Conservation (phyloP, 1,140 invertebrate genomes). For the Lerema accius region DNA sequence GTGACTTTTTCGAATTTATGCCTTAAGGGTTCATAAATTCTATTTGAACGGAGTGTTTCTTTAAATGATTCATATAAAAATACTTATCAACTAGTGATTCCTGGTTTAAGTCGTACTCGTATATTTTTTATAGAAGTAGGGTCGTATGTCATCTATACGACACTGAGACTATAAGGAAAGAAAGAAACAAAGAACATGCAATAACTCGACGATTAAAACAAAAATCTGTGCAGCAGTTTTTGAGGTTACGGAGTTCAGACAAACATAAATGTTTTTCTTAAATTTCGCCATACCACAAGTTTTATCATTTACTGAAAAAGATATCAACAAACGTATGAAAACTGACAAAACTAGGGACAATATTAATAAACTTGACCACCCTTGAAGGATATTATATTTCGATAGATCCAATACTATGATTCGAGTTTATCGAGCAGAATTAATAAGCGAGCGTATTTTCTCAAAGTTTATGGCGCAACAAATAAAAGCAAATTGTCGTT, state of each 20-base stretch:
- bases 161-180: no score
- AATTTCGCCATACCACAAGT: no score
- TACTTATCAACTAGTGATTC: no score
- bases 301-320: no score
- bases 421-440: constrained; percentile 73
- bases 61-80: neutral
- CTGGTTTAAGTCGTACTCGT: no score
- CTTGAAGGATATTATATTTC: constrained; percentile 40
- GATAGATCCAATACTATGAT: constrained; percentile 49
- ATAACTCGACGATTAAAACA: no score
- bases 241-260: no score
- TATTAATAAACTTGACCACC: constrained; percentile 31
- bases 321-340: neutral
- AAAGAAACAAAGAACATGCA: no score
- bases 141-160: no score
- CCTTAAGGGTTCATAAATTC: constrained; percentile 10
- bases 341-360: constrained; percentile 12
- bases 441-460: constrained; percentile 67
- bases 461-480: constrained; percentile 66
- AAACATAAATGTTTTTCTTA: no score
- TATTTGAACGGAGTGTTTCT: neutral
- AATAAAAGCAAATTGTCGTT: constrained; percentile 74
- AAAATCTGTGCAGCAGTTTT: no score
- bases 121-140: no score
- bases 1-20: constrained; percentile 23